Evolutionary conservation across 2,888 invertebrate species (phyloP), one percentile per base, ranked within the genome.

Genomic region (Eudemis profundana): DNA sequence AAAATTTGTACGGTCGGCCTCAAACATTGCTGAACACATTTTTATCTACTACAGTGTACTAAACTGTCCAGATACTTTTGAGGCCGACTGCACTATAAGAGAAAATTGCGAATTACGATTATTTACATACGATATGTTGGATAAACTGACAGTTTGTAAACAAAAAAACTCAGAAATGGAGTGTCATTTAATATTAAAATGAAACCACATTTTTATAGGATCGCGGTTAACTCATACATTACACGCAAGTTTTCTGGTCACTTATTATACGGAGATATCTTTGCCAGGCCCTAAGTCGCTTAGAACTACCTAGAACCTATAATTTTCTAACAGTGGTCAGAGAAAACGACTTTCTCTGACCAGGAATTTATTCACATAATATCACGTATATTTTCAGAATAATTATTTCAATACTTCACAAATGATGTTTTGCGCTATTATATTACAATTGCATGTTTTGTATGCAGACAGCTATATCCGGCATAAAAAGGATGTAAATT

Each of bases 271-370:
- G 23, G 53, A 23, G 53, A 42, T 29, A 27, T 60, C 50, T 19
- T 50, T 19, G 27, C 17, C 21, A 29, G 21, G 42, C 42, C 40
- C 61, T 21, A 23, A 17, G 33, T 21, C 21, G 38, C 27, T 10
- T 44, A 44, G 21, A 29, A 17, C 17, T 49, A 15, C 33, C 42
- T 51, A 44, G 51, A 61, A 46, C 53, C 33, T 61, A 53, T 61
- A 61, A 60, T 36, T 49, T 49, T 36, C 36, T 36, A 29, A 53
- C 51, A 10, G 29, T 44, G 44, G n/a, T n/a, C 42, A 15, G 51
- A 61, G 59, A 36, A 51, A 51, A 36, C 38, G 12, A 19, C 21
- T 61, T 61, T 53, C 61, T 15, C 53, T 33, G 12, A 53, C 44
- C 23, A 53, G 53, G 46, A 53, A 51, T 19, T 36, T 8, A 17